Evolutionary conservation across 2,888 invertebrate genomes (phyloP).

Genomic region (Drosophila picticornis): DNA sequence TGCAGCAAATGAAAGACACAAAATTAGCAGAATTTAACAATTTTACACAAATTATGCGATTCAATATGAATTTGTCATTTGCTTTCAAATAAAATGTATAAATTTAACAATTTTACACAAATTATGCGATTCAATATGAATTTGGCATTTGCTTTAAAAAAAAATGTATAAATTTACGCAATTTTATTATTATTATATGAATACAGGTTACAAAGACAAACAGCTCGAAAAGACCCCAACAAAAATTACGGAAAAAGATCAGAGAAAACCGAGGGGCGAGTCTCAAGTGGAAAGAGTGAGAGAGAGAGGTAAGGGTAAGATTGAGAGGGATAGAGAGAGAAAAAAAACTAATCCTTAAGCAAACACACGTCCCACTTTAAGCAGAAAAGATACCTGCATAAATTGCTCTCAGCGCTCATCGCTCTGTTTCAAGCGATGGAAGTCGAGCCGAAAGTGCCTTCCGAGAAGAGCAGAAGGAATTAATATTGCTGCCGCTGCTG

Average conservation of each 20-base stretch:
- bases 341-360: slow-evolving; percentile 65
- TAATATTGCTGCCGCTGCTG: slow-evolving; percentile 16
- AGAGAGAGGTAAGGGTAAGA: slow-evolving; percentile 21
- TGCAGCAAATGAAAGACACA: background rate
- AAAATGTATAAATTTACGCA: background rate
- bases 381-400: slow-evolving; percentile 68
- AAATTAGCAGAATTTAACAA: background rate
- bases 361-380: slow-evolving; percentile 59
- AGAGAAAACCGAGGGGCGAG: slow-evolving; percentile 44
- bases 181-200: background rate
- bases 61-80: background rate
- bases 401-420: slow-evolving; percentile 42
- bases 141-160: background rate
- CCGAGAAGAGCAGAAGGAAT: slow-evolving; percentile 46
- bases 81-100: background rate
- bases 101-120: background rate
- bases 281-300: slow-evolving; percentile 53
- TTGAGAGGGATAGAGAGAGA: slow-evolving; percentile 3
- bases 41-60: background rate
- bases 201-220: slow-evolving; percentile 3
- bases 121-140: background rate
- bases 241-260: slow-evolving; percentile 53
- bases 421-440: slow-evolving; percentile 1
- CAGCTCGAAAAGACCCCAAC: background rate
- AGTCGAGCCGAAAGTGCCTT: slow-evolving; percentile 45